A percentile compares a stretch with the other conserved stretches of the same genome.
phyloP scores from a whole-genome alignment of 1,140 invertebrate species.

The Procambarus virginalis region DNA sequence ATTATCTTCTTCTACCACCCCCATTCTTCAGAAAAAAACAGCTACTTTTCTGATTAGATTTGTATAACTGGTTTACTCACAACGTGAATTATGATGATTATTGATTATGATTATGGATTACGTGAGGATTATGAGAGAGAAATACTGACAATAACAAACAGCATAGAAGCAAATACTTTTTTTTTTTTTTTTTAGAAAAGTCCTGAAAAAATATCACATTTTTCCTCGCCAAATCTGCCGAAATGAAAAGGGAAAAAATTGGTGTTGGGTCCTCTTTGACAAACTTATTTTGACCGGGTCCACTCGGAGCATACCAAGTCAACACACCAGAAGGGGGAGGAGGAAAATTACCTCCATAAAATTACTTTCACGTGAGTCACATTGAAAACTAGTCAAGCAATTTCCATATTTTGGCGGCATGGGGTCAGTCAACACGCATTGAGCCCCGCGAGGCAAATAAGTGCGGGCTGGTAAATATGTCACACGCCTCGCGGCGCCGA shows the following conservation, averaged over 20 bases:
- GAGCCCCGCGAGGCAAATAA: conserved; percentile 5
- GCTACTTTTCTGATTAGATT: no score
- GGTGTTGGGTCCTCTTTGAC: neutral
- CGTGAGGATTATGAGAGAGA: no score
- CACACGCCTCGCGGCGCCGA: no score
- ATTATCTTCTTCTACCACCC: no score
- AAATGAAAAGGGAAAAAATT: neutral
- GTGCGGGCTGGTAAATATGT: conserved; percentile 27
- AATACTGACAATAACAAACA: no score
- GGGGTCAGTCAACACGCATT: conserved; percentile 43
- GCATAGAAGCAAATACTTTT: no score
- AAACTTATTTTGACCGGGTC: conserved; percentile 17
- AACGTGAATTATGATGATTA: no score
- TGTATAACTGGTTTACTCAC: no score
- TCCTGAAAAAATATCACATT: no score
- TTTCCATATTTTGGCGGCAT: conserved; percentile 36
- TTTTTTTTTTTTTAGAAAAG: no score
- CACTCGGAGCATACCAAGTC: conserved; percentile 5
- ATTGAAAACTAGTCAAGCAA: conserved; percentile 43
- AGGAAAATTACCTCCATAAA: conserved; percentile 30
- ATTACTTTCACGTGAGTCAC: conserved; percentile 18
- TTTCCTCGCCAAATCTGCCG: neutral
- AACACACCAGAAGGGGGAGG: conserved; percentile 15
- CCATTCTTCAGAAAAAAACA: no score
- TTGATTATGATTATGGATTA: no score